Evolutionary conservation across 2,797 vertebrate genomes (phyloP), one percentile per base, ranked within the genome.

Genomic region (Iguana delicatissima): DNA sequence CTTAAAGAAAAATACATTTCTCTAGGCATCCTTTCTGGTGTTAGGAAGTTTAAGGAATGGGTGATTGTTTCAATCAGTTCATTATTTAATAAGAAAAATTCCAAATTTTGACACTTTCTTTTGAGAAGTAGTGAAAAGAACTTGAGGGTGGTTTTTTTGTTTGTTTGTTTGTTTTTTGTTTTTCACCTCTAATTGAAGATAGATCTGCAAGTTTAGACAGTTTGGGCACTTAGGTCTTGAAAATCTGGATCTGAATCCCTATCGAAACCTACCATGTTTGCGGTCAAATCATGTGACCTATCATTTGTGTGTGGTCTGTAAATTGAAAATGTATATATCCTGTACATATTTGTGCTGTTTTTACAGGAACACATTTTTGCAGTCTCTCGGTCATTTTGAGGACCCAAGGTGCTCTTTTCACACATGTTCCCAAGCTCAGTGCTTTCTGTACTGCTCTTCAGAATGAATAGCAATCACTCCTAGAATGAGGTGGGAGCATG

Each of bases 1-100:
- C 55, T 81, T 59, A 82, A 35, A 82, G 59, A 82, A 35, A 35
- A 82, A 82, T n/a, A 22, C 80, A 82, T 82, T 82, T 20, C 57
- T 81, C 5, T 32, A n/a, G 18, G 80, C 16, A 81, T 4, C 0
- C 20, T 57, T n/a, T 59, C 57, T 82, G 22, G 46, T 82, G 80
- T 59, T 38, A 82, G n/a, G 57, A 38, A 62, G 57, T 26, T 7
- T 57, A 16, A 3, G 57, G 12, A 16, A 57, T 57, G 12, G 57
- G 57, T 57, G 14, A 14, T 14, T 57, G 14, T 57, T 57, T 57
- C 57, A 57, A 16, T 57, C 6, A 55, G 14, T 57, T 14, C 14
- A 14, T 57, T 57, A 14, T 57, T 57, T 16, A 57, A 14, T 57
- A 14, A 16, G 57, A 57, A 57, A 46, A 14, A 14, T 57, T 57